Base-by-base conservation (phyloP, 2,888 invertebrate species). In the Chalcis sispes region DNA sequence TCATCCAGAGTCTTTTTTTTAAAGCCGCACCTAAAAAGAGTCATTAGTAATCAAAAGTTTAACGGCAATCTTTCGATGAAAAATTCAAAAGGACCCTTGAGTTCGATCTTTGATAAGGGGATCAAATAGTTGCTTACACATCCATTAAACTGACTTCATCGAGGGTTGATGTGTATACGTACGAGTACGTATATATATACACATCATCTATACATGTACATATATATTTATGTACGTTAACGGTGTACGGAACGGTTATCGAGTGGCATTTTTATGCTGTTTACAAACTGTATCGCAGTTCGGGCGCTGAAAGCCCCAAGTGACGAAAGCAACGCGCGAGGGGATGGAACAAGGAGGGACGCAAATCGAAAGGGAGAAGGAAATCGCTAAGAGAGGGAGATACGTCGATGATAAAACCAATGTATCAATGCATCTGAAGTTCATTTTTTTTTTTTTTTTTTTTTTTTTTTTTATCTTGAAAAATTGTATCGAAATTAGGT, bases 191-290 rank as follows among this genome's bases (percentile, higher is more conserved):
- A 36, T 36, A n/a, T n/a, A n/a, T n/a, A n/a, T 46, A 46, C 13
- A 8, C 15, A 25, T 20, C 20, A 32, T 25, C 29, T 40, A 42
- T 27, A 36, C n/a, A n/a, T 25, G 46, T 56, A 56, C 46, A 15
- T 29, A n/a, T n/a, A n/a, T n/a, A n/a, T n/a, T n/a, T n/a, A 18
- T 32, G 40, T 52, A 50, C 61, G 59, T 52, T 42, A 20, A 46
- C 71, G 70, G 75, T 58, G 72, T 18, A 25, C 32, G 65, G 75
- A 72, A 77, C 69, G 62, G 50, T 73, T 78, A 85, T 85, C 82
- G 84, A 86, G 85, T 84, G 84, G 82, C 81, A 83, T 84, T 85
- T 85, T 85, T 82, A 80, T 81, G 82, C 82, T 85, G 82, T 86
- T 85, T 85, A 82, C 85, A 83, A 84, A 85, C 82, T 83, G 80